Base-by-base conservation (phyloP, 1,140 invertebrate genomes). In the Elymnias hypermnestra region DNA sequence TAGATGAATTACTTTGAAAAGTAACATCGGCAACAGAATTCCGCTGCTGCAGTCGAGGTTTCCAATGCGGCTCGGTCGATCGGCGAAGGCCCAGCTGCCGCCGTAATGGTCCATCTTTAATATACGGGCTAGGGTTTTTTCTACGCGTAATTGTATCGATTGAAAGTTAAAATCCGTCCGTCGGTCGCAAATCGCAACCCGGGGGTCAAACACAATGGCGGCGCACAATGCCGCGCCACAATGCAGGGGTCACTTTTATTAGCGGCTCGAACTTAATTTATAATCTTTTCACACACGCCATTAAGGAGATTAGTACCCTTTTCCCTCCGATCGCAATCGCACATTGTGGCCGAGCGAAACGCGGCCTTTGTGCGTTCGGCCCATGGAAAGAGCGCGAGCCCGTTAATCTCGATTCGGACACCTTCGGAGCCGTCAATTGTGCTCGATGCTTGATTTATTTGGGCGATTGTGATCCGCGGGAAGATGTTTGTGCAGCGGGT, bases 261-360 rank as follows among this genome's bases (percentile, higher is more conserved):
- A 79, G 82, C 81, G 78, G 74, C 82, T 74, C 69, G 78, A 84
- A 85, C 82, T 85, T 85, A 85, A 85, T 85, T 85, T 85, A 85
- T 85, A 85, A 85, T 85, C 82, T 85, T 83, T 85, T 83, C 78
- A 82, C 75, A 79, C 72, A 76, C 60, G 61, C 82, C 82, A 85
- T 85, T 85, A 85, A 85, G 82, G 69, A 85, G 82, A 85, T 85
- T 85, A 85, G 71, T 83, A 85, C 82, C 82, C 82, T 83, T 85
- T 84, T 79, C 65, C 65, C 59, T 55, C 70, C 45, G 63, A 69
- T 33, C 75, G 76, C 82, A 83, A 82, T 85, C 70, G 75, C 60
- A 75, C 62, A 79, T 84, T 84, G 81, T 83, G 72, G 70, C 68
- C n/a, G n/a, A n/a, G n/a, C n/a, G n/a, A n/a, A n/a, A n/a, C n/a